These are phyloP conservation scores for Natator depressus DNA, from an alignment of 2,113 vertebrate species.

Conservation along the genomic window DNA sequence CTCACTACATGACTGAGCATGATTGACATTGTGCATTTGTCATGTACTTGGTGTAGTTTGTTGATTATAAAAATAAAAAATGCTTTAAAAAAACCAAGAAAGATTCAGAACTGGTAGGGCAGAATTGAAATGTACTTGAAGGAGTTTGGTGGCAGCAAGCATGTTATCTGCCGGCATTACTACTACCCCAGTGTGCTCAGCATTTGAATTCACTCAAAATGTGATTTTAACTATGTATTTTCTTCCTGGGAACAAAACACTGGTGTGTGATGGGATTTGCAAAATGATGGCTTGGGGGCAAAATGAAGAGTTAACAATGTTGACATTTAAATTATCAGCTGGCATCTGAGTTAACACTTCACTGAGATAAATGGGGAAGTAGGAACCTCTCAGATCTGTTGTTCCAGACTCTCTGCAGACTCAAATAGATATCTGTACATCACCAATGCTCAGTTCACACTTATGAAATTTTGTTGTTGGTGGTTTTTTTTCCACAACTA, in stretches of 20 bases:
- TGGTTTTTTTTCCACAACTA: background rate
- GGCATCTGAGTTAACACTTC: background rate
- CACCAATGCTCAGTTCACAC: background rate
- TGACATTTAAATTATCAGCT: background rate
- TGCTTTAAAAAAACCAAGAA: background rate
- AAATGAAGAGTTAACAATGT: background rate
- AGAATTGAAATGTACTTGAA: background rate
- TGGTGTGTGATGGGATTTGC: background rate
- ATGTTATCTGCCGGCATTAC: background rate
- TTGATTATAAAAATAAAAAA: background rate
- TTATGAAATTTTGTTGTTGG: background rate
- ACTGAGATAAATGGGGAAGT: background rate
- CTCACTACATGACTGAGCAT: background rate
- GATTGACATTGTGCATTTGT: background rate
- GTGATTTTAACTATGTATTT: background rate
- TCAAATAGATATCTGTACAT: accelerated
- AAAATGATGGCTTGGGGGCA: conserved; percentile 29
- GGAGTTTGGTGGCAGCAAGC: background rate
- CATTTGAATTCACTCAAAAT: background rate
- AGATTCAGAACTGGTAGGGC: background rate
- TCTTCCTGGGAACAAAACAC: background rate
- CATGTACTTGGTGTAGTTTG: background rate
- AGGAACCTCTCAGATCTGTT: background rate
- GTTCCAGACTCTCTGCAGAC: background rate
- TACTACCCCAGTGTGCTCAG: background rate